These are phyloP conservation scores for Pelobates cultripes DNA, from an alignment of 2,797 vertebrate species.

Conservation along the genomic window DNA sequence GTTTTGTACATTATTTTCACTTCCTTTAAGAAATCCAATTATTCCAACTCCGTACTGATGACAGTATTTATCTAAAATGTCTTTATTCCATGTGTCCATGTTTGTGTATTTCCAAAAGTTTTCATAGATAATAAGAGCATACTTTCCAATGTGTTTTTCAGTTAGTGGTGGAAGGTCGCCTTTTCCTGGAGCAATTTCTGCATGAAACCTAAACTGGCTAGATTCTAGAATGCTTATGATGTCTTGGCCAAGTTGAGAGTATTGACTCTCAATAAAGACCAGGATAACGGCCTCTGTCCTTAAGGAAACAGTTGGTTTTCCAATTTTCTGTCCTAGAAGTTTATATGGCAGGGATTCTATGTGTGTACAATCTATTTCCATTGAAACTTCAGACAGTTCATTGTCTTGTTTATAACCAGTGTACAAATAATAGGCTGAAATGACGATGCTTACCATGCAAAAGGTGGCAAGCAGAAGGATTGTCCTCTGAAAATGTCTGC, in stretches of 20 bases:
- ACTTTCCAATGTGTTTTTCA: conserved; percentile 87
- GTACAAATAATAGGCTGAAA: conserved; percentile 95
- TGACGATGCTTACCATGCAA: conserved; percentile 90
- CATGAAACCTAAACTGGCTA: conserved; percentile 87
- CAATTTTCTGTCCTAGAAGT: conserved; percentile 73
- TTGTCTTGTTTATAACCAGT: conserved; percentile 88
- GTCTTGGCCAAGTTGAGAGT: conserved; percentile 93
- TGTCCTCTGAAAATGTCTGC: conserved; percentile 88
- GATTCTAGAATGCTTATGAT: conserved; percentile 92
- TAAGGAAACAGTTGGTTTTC: conserved; percentile 76
- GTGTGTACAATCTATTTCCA: conserved; percentile 85
- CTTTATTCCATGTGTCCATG: conserved; percentile 92
- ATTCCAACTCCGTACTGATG: conserved; percentile 88
- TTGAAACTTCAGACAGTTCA: conserved; percentile 81
- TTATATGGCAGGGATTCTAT: conserved; percentile 79
- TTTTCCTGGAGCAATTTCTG: conserved; percentile 93
- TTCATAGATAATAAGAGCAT: conserved; percentile 92
- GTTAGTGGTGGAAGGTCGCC: conserved; percentile 91
- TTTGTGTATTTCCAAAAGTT: conserved; percentile 92
- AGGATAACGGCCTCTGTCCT: conserved; percentile 87
- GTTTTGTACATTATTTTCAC: conserved; percentile 83
- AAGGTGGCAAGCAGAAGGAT: conserved; percentile 92
- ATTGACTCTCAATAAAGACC: conserved; percentile 96
- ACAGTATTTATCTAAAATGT: conserved; percentile 94
- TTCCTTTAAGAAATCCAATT: conserved; percentile 89